Conservation (phyloP, 2,888 invertebrate genomes). For the Himalopsyche japonica region DNA sequence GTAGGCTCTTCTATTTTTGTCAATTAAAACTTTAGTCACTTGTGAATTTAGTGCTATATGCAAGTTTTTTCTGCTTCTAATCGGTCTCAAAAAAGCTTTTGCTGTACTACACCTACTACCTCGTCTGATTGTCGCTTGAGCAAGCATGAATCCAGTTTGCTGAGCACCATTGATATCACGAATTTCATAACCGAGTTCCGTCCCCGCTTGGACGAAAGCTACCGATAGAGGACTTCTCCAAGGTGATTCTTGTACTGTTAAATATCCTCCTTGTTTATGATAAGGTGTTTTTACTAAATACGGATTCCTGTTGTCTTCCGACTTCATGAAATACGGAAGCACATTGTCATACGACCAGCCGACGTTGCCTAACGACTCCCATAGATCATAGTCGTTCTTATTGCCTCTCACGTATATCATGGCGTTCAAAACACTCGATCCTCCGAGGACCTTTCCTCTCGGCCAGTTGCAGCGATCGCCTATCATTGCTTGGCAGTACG, state of each 20-base stretch:
- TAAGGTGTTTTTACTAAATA: constrained; percentile 75
- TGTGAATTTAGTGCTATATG: constrained; percentile 80
- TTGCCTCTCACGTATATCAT: constrained; percentile 93
- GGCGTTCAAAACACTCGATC: constrained; percentile 84
- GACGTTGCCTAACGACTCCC: constrained; percentile 80
- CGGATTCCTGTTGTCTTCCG: constrained; percentile 86
- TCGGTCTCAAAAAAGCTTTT: constrained; percentile 84
- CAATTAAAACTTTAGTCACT: constrained; percentile 71
- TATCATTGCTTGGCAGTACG: constrained; percentile 87
- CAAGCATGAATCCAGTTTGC: constrained; percentile 85
- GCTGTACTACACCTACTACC: constrained; percentile 86
- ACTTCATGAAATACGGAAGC: constrained; percentile 82
- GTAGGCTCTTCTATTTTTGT: constrained; percentile 72
- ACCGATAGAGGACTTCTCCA: constrained; percentile 81
- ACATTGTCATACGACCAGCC: constrained; percentile 87
- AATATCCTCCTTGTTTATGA: constrained; percentile 76
- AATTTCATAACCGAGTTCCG: constrained; percentile 79
- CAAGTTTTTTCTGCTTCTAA: constrained; percentile 74
- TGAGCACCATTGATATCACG: constrained; percentile 81
- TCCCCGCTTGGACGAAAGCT: constrained; percentile 81
- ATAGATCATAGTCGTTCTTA: constrained; percentile 81
- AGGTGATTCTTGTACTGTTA: constrained; percentile 83
- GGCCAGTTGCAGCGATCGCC: constrained; percentile 91
- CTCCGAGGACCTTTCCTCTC: constrained; percentile 88
- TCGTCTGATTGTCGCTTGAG: constrained; percentile 82